phyloP scores from a whole-genome alignment of 2,797 vertebrate genomes.

The Danio kyathit region DNA sequence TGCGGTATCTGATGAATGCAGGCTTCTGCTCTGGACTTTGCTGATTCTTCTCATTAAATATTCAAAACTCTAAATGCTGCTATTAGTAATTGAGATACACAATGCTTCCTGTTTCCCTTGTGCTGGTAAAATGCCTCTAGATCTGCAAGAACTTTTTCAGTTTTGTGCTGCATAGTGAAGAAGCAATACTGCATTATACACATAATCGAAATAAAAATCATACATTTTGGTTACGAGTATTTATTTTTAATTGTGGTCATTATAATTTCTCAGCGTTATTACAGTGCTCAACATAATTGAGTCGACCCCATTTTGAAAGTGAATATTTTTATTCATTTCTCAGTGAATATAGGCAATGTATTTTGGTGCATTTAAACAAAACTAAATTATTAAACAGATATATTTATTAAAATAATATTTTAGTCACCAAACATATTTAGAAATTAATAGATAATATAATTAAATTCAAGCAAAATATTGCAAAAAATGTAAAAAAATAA shows the following conservation, averaged over 20 bases:
- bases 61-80: conserved; percentile 40
- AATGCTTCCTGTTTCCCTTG: conserved; percentile 24
- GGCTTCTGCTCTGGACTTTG: conserved; percentile 12
- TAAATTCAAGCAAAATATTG: too few relatives aligned
- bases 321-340: too few relatives aligned
- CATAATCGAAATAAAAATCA: neutral
- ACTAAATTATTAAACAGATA: too few relatives aligned
- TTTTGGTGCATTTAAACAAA: too few relatives aligned
- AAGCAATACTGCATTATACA: neutral
- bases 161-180: neutral
- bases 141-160: neutral
- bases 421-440: too few relatives aligned
- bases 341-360: too few relatives aligned
- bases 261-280: too few relatives aligned
- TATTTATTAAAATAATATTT: too few relatives aligned
- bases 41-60: conserved; percentile 52
- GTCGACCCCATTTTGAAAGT: too few relatives aligned
- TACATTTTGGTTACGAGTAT: neutral
- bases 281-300: too few relatives aligned
- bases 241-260: neutral
- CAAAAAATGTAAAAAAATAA: too few relatives aligned
- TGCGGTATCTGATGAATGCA: neutral
- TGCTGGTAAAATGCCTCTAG: neutral
- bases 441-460: too few relatives aligned
- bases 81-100: conserved; percentile 40